These are phyloP conservation scores for Neodiprion virginianus DNA, from an alignment of 1,140 invertebrate species.

Conservation along the genomic window DNA sequence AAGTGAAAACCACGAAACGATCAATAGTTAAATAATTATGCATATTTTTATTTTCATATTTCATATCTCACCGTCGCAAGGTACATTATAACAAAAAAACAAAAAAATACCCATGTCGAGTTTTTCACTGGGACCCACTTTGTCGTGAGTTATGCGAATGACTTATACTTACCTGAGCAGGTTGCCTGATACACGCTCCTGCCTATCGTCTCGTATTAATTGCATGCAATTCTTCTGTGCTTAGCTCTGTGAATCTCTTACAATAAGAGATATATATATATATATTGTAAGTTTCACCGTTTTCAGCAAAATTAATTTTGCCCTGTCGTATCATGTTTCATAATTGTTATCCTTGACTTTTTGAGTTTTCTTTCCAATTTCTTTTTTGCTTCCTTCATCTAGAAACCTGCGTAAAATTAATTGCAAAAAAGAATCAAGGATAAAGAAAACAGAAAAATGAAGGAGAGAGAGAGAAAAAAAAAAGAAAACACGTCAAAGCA, in stretches of 20 bases:
- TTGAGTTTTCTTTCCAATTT: not conserved
- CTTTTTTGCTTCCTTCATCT: not conserved
- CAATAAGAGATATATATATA: no score
- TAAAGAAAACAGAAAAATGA: not conserved
- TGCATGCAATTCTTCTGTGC: slow-evolving; percentile 31
- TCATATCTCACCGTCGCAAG: no score
- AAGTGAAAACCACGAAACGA: no score
- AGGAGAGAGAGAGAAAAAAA: no score
- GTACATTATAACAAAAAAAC: no score
- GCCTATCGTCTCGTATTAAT: slow-evolving; percentile 25
- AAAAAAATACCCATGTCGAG: not conserved
- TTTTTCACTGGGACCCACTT: slow-evolving; percentile 21
- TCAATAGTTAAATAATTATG: no score
- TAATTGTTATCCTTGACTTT: not conserved
- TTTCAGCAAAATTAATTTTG: slow-evolving; percentile 40
- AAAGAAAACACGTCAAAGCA: no score
- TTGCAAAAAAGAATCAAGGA: not conserved
- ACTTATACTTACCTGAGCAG: slow-evolving; percentile 56
- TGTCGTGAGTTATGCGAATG: slow-evolving; percentile 46
- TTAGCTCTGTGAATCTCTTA: slow-evolving; percentile 18
- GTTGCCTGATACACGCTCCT: slow-evolving; percentile 27
- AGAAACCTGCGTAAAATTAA: not conserved
- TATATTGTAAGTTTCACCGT: slow-evolving; percentile 22
- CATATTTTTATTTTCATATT: no score
- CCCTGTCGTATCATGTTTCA: slow-evolving; percentile 31